Conservation (phyloP, 2,888 invertebrate species). For the Crematogaster levior region DNA sequence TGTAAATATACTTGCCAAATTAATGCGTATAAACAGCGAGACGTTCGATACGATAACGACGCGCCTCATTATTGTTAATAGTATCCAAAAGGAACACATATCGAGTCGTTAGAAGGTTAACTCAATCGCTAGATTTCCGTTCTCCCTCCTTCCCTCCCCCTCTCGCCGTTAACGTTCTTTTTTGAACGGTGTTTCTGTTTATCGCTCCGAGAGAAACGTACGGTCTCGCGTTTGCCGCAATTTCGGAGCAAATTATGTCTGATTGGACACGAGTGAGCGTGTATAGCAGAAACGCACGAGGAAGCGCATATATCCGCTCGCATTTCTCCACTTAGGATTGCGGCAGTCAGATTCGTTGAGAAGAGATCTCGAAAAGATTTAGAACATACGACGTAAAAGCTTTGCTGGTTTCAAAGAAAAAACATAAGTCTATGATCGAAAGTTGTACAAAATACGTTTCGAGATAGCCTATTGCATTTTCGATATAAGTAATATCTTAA, state of each 20-base stretch:
- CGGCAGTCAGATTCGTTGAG: neutral
- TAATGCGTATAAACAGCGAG: neutral
- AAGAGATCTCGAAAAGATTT: neutral
- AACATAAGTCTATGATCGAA: too few relatives aligned
- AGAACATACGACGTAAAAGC: too few relatives aligned
- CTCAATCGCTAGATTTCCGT: neutral
- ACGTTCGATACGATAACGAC: neutral
- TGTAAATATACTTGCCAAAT: neutral
- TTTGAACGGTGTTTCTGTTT: neutral
- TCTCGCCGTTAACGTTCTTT: neutral
- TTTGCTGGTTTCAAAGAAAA: too few relatives aligned
- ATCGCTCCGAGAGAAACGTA: neutral
- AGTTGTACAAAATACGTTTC: too few relatives aligned
- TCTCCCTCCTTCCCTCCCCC: too few relatives aligned
- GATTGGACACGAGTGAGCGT: neutral
- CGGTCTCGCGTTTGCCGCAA: neutral
- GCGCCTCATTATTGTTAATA: neutral
- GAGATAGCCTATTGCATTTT: too few relatives aligned
- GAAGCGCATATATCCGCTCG: too few relatives aligned
- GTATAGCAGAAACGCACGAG: too few relatives aligned
- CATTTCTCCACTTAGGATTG: neutral
- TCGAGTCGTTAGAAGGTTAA: slow-evolving; percentile 1
- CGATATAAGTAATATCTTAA: too few relatives aligned
- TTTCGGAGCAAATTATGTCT: neutral
- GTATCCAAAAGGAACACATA: neutral